phyloP scores from a whole-genome alignment of 2,888 invertebrate species.

The Halictus ligatus region DNA sequence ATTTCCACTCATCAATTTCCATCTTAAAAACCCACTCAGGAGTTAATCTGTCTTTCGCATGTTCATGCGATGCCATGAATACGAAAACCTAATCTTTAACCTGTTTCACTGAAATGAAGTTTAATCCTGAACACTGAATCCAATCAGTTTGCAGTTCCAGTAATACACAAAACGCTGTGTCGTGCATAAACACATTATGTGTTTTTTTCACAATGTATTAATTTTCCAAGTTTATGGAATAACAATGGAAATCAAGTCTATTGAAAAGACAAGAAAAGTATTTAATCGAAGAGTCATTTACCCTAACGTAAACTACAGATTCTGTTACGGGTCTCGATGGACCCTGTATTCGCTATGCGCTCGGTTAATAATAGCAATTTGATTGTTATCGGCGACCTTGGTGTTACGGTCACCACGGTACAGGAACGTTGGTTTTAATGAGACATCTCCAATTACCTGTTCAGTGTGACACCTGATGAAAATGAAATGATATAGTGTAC shows the following conservation, averaged over 20 bases:
- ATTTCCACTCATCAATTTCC: not conserved
- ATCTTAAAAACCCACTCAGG: not conserved
- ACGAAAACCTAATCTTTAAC: not conserved
- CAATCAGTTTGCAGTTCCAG: not conserved
- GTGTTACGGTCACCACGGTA: not conserved
- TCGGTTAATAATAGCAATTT: not conserved
- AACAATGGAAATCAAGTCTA: not conserved
- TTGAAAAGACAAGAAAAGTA: not conserved
- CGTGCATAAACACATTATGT: not conserved
- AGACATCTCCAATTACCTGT: not conserved
- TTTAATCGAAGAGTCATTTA: not conserved
- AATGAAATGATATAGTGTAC: constrained; percentile 21
- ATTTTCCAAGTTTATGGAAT: not conserved
- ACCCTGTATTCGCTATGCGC: not conserved
- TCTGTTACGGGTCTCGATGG: not conserved
- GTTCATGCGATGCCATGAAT: not conserved
- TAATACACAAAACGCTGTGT: not conserved
- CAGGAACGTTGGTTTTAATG: not conserved
- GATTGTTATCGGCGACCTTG: not conserved
- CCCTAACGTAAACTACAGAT: not conserved
- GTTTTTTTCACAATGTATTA: not conserved
- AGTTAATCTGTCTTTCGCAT: not conserved
- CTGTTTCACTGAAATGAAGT: not conserved
- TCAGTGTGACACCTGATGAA: constrained; percentile 10
- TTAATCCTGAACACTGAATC: not conserved